Percentiles rank a stretch among this genome's conserved stretches.
These are phyloP conservation scores for Imbricaverruca yamaguchii DNA, from an alignment of 2,888 invertebrate genomes.

Conservation along the genomic window DNA sequence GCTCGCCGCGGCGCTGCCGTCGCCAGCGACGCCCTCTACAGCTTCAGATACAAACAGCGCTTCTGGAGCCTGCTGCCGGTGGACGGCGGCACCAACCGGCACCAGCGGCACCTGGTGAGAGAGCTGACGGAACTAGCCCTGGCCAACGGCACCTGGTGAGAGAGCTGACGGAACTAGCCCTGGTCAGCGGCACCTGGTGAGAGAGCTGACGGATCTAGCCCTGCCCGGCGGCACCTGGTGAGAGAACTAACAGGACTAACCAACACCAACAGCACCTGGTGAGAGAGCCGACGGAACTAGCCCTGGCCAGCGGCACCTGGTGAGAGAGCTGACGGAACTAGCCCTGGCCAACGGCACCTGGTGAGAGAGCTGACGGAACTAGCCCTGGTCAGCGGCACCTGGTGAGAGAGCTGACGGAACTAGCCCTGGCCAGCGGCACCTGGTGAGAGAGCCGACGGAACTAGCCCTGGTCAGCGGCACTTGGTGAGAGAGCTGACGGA, in stretches of 20 bases:
- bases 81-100: slow-evolving; percentile 55
- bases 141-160: too few species aligned
- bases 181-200: not conserved
- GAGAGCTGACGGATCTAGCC: too few species aligned
- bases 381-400: not conserved
- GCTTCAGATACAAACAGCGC: slow-evolving; percentile 45
- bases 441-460: too few species aligned
- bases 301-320: not conserved
- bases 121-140: too few species aligned
- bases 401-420: not conserved
- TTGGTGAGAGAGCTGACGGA: not conserved
- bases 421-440: too few species aligned
- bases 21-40: slow-evolving; percentile 50
- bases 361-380: too few species aligned
- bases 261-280: slow-evolving; percentile 29
- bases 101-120: not conserved
- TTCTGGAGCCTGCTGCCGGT: slow-evolving; percentile 68
- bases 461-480: too few species aligned
- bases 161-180: too few species aligned
- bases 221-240: slow-evolving; percentile 48
- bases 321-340: not conserved
- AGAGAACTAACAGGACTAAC: too few species aligned
- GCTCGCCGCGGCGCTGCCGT: not conserved
- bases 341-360: too few species aligned
- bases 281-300: not conserved